These are phyloP conservation scores for Timandra comae DNA, from an alignment of 2,888 invertebrate genomes.

Conservation along the genomic window DNA sequence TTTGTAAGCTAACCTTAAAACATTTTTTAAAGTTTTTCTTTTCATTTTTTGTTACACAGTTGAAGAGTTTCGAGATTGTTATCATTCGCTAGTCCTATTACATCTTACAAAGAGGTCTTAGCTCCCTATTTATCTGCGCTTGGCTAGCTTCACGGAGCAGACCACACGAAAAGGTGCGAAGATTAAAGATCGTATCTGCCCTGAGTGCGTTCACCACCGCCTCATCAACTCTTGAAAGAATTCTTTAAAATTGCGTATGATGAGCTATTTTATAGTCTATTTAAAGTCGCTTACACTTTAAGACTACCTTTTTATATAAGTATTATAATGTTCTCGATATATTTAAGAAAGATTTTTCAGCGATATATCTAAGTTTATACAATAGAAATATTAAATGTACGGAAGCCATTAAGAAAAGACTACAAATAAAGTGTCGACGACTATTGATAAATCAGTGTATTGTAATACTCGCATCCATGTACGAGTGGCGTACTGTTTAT, in stretches of 20 bases:
- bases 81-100: constrained; percentile 66
- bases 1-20: no score
- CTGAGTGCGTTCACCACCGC: no score
- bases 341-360: not conserved
- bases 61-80: constrained; percentile 65
- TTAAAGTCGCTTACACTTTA: no score
- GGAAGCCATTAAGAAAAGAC: not conserved
- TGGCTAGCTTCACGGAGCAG: constrained; percentile 35
- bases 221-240: no score
- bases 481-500: constrained; percentile 3
- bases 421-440: not conserved
- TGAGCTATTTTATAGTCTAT: no score
- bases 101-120: constrained; percentile 60
- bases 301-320: no score
- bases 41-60: constrained; percentile 25
- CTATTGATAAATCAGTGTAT: not conserved
- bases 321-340: no score
- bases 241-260: no score
- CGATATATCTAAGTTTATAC: no score
- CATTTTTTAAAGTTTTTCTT: constrained; percentile 2
- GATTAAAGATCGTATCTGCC: constrained; percentile 67
- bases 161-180: constrained; percentile 71
- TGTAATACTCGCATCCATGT: not conserved
- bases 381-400: no score
- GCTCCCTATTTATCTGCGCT: constrained; percentile 62